phyloP scores from a whole-genome alignment of 2,797 vertebrate species.

The Myotis daubentonii region DNA sequence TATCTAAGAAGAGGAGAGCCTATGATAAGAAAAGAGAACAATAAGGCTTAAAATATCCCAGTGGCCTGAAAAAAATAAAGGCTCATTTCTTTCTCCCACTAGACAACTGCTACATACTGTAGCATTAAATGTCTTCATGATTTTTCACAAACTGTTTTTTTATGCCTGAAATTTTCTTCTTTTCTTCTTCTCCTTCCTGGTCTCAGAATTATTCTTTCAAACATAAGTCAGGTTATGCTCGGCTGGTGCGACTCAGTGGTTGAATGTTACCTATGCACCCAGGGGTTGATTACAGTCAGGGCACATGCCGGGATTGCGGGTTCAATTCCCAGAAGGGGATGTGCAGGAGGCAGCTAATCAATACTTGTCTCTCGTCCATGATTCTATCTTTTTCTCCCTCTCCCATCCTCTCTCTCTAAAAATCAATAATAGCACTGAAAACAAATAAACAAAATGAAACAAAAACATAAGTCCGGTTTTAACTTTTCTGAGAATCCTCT shows the following conservation, averaged over 20 bases:
- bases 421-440: no score
- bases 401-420: no score
- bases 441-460: no score
- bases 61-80: background rate
- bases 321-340: no score
- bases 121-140: background rate
- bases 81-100: background rate
- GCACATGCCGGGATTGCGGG: no score
- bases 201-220: background rate
- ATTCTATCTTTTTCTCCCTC: no score
- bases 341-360: no score
- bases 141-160: background rate
- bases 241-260: no score
- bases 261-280: no score
- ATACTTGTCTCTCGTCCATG: no score
- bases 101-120: background rate
- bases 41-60: background rate
- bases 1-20: background rate
- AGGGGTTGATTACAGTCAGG: no score
- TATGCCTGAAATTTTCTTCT: background rate
- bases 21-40: background rate
- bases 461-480: background rate
- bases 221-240: background rate
- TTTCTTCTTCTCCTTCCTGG: background rate
- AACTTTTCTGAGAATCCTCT: background rate